These are phyloP conservation scores for Phylloscopus whistleri DNA, from an alignment of 2,113 vertebrate species.

Conservation along the genomic window DNA sequence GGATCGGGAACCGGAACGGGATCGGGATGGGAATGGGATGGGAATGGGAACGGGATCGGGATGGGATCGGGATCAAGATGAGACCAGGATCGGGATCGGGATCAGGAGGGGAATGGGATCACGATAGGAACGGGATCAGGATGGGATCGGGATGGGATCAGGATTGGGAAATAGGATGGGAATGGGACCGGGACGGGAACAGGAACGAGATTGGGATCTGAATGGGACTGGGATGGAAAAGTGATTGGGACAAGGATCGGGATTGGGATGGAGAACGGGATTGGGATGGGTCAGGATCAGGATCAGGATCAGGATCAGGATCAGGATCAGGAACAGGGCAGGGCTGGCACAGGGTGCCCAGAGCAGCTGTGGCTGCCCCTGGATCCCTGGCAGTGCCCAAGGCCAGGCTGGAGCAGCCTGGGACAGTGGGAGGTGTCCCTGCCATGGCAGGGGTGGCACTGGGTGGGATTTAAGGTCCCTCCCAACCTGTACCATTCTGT, in stretches of 20 bases:
- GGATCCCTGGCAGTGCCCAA: background rate
- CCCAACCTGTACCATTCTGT: fast-evolving
- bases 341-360: background rate
- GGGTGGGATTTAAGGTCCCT: fast-evolving
- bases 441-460: background rate
- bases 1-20: background rate
- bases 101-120: no score
- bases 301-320: background rate
- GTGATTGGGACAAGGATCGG: background rate
- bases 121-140: no score
- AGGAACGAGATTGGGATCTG: background rate
- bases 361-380: background rate
- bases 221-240: background rate
- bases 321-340: background rate
- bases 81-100: fast-evolving
- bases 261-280: no score
- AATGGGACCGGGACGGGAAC: background rate
- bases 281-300: background rate
- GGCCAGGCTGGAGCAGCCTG: background rate
- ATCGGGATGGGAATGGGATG: fast-evolving
- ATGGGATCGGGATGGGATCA: background rate
- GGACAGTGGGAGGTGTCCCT: background rate
- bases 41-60: background rate
- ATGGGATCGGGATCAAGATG: no score
- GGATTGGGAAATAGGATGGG: no score